phyloP scores from a whole-genome alignment of 1,140 invertebrate species.

The Cephus cinctus region DNA sequence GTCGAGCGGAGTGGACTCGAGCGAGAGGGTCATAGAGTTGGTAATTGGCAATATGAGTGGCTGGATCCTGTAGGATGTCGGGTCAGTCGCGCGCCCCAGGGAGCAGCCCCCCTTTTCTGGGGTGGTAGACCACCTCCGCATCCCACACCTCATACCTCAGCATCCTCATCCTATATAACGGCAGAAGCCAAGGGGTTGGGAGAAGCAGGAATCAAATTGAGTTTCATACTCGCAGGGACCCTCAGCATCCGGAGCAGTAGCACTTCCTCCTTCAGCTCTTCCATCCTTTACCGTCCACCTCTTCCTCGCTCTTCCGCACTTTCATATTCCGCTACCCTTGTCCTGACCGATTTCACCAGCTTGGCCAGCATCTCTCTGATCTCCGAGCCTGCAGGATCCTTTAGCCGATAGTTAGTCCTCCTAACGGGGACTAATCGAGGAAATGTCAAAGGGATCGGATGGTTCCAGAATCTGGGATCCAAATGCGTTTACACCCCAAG shows the following conservation, averaged over 20 bases:
- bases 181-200: slow-evolving; percentile 25
- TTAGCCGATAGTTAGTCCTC: too few relatives aligned
- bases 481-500: too few relatives aligned
- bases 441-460: too few relatives aligned
- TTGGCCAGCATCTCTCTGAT: too few relatives aligned
- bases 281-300: not conserved
- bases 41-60: slow-evolving; percentile 57
- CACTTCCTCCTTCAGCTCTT: not conserved
- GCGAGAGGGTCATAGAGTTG: slow-evolving; percentile 48
- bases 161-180: too few relatives aligned
- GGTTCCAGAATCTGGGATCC: too few relatives aligned
- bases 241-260: slow-evolving; percentile 29
- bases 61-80: slow-evolving; percentile 51
- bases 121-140: slow-evolving; percentile 22
- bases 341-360: too few relatives aligned
- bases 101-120: slow-evolving; percentile 46
- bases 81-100: slow-evolving; percentile 52
- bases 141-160: slow-evolving; percentile 9
- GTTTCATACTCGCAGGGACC: slow-evolving; percentile 50
- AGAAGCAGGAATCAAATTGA: slow-evolving; percentile 52
- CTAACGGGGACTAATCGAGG: too few relatives aligned
- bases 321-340: too few relatives aligned
- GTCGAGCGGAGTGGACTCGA: slow-evolving; percentile 35
- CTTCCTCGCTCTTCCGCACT: slow-evolving; percentile 1
- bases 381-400: too few relatives aligned